Conservation (phyloP, 2,797 vertebrate genomes). For the Triplophysa bombifrons region DNA sequence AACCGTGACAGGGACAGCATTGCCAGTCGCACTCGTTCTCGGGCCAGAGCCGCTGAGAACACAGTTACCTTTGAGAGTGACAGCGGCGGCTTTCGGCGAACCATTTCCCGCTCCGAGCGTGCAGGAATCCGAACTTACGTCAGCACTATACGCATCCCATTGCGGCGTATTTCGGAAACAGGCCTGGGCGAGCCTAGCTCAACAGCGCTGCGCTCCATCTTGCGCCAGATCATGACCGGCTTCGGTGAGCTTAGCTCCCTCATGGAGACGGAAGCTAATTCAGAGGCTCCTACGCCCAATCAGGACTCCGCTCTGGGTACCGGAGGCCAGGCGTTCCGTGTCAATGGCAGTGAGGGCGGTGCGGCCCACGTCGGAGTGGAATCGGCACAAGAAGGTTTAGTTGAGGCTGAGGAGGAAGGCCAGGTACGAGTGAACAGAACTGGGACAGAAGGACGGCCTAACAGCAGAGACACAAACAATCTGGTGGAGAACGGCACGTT, state of each 20-base stretch:
- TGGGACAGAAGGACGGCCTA: slow-evolving; percentile 69
- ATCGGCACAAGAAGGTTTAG: slow-evolving; percentile 64
- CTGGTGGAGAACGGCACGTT: slow-evolving; percentile 88
- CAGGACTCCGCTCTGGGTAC: slow-evolving; percentile 57
- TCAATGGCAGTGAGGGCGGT: slow-evolving; percentile 64
- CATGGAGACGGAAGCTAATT: slow-evolving; percentile 90
- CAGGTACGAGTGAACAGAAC: slow-evolving; percentile 64
- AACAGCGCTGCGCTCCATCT: slow-evolving; percentile 86
- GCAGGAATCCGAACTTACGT: slow-evolving; percentile 91
- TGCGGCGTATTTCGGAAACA: slow-evolving; percentile 88
- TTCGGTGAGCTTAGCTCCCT: slow-evolving; percentile 93
- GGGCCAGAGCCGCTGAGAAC: slow-evolving; percentile 86
- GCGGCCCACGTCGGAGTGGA: slow-evolving; percentile 50
- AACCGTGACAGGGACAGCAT: slow-evolving; percentile 92
- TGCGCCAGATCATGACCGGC: slow-evolving; percentile 94
- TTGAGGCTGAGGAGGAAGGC: slow-evolving; percentile 62
- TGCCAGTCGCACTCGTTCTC: slow-evolving; percentile 90
- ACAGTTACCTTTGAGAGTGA: slow-evolving; percentile 90
- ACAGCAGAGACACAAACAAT: slow-evolving; percentile 82
- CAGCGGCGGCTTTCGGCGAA: slow-evolving; percentile 89
- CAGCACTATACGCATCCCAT: slow-evolving; percentile 91
- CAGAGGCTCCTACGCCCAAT: slow-evolving; percentile 73
- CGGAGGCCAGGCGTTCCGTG: slow-evolving; percentile 59
- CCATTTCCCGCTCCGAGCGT: slow-evolving; percentile 88
- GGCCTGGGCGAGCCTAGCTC: slow-evolving; percentile 90